A percentile compares a stretch with the other conserved stretches of the same genome.
phyloP scores from a whole-genome alignment of 2,888 invertebrate species.

The Mermis nigrescens region DNA sequence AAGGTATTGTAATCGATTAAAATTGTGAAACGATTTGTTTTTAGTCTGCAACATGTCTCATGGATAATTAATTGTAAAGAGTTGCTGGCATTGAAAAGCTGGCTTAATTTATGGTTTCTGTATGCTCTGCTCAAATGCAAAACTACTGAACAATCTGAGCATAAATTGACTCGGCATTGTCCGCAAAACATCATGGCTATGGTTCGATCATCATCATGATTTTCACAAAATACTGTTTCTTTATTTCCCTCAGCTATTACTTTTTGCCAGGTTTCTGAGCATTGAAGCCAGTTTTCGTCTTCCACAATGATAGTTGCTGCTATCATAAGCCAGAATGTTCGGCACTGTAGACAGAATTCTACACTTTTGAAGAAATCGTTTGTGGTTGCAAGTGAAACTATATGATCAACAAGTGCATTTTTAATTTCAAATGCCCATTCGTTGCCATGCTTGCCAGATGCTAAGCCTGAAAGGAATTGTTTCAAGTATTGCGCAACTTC shows the following conservation, averaged over 20 bases:
- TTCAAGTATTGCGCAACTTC: slow-evolving; percentile 19
- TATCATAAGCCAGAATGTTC: background rate
- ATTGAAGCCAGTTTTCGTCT: slow-evolving; percentile 6
- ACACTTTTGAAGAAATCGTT: background rate
- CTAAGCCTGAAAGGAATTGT: slow-evolving; percentile 14
- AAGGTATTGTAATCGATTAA: slow-evolving; percentile 77
- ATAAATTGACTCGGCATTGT: slow-evolving; percentile 55
- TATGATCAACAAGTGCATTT: slow-evolving; percentile 12
- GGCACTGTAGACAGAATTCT: background rate
- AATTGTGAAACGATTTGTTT: slow-evolving; percentile 79
- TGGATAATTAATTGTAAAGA: slow-evolving; percentile 11
- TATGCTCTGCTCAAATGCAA: slow-evolving; percentile 74
- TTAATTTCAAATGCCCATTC: slow-evolving; percentile 21
- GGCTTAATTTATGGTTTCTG: slow-evolving; percentile 59
- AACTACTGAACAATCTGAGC: slow-evolving; percentile 85
- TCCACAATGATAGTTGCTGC: background rate
- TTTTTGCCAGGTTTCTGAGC: slow-evolving; percentile 1
- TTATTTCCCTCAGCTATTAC: background rate
- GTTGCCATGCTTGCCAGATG: slow-evolving; percentile 13
- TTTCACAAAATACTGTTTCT: slow-evolving; percentile 46
- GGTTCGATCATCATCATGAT: slow-evolving; percentile 79
- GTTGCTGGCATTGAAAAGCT: slow-evolving; percentile 13
- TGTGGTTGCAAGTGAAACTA: background rate
- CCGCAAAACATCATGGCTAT: slow-evolving; percentile 76
- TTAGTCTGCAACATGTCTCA: slow-evolving; percentile 62